These are phyloP conservation scores for Drosophila fulvimacula DNA, from an alignment of 2,888 invertebrate species.

Conservation along the genomic window DNA sequence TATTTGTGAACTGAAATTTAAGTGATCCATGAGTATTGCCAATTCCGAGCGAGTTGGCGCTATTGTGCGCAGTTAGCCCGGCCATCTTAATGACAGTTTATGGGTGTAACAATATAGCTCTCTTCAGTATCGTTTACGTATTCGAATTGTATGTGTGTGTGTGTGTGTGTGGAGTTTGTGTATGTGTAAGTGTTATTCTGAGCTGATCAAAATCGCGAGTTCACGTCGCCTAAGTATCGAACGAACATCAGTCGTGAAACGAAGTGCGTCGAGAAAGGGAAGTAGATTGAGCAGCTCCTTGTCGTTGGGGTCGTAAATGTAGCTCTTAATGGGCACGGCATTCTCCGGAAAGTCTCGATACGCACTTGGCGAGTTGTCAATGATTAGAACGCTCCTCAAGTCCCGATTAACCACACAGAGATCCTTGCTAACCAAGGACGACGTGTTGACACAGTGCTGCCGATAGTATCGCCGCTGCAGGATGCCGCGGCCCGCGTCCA, in stretches of 20 bases:
- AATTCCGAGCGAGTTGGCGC: background rate
- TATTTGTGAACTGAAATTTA: conserved; percentile 12
- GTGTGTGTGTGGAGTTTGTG: background rate
- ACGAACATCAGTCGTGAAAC: conserved; percentile 63
- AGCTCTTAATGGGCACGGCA: conserved; percentile 63
- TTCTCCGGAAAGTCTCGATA: conserved; percentile 58
- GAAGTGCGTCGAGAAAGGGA: conserved; percentile 67
- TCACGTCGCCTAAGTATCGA: conserved; percentile 50
- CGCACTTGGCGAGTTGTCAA: conserved; percentile 64
- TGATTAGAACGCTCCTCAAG: conserved; percentile 47
- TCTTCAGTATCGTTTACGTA: background rate
- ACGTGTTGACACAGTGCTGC: conserved; percentile 50
- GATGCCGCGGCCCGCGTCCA: conserved; percentile 60
- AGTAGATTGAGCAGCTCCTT: conserved; percentile 59
- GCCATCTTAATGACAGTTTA: background rate
- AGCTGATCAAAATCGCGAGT: no score
- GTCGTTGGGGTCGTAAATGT: conserved; percentile 51
- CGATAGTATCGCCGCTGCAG: conserved; percentile 56
- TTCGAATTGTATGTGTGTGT: background rate
- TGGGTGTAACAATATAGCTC: conserved; percentile 3
- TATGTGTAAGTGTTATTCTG: background rate
- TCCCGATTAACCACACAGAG: conserved; percentile 40
- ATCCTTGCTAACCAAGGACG: conserved; percentile 44
- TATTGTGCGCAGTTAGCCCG: background rate
- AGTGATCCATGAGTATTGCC: background rate